Percentiles rank a stretch among this genome's conserved stretches.
Evolutionary conservation across 2,113 vertebrate genomes (phyloP).

Genomic region (Anolis carolinensis): DNA sequence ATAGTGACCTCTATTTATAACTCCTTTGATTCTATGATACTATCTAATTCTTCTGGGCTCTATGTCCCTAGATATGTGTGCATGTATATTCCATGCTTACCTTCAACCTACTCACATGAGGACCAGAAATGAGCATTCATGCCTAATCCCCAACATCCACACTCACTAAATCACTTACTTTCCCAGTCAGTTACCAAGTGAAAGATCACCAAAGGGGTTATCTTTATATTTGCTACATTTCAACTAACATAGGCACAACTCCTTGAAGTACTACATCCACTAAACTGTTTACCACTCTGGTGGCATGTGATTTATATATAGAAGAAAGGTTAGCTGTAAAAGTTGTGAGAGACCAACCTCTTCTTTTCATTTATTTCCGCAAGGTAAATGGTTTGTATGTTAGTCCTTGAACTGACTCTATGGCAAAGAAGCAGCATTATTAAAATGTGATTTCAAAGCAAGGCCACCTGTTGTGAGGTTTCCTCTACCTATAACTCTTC

Average conservation of each 20-base stretch:
- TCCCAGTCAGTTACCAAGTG: background rate
- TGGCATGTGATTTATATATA: background rate
- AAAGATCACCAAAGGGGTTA: background rate
- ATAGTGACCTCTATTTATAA: too few relatives aligned
- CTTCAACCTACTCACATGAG: background rate
- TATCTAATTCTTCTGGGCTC: background rate
- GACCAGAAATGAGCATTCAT: background rate
- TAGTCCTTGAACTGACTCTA: conserved; percentile 17
- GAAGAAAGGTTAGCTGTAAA: conserved; percentile 15
- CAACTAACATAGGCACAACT: background rate
- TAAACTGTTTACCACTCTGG: background rate
- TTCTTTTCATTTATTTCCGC: conserved; percentile 27
- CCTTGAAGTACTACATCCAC: background rate
- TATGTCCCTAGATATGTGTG: background rate
- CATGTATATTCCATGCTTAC: background rate
- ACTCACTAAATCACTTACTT: background rate
- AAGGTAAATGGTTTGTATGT: background rate
- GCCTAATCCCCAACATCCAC: background rate
- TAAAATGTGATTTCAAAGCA: conserved; percentile 23
- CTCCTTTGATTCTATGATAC: too few relatives aligned
- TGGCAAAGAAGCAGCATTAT: conserved; percentile 17
- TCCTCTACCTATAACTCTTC: conserved; percentile 14
- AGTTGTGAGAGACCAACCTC: background rate
- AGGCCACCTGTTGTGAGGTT: conserved; percentile 11
- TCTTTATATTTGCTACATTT: background rate